A percentile compares a stretch with the other conserved stretches of the same genome.
Conservation (phyloP, 2,888 invertebrate species). For the Drosophila silvestris region DNA sequence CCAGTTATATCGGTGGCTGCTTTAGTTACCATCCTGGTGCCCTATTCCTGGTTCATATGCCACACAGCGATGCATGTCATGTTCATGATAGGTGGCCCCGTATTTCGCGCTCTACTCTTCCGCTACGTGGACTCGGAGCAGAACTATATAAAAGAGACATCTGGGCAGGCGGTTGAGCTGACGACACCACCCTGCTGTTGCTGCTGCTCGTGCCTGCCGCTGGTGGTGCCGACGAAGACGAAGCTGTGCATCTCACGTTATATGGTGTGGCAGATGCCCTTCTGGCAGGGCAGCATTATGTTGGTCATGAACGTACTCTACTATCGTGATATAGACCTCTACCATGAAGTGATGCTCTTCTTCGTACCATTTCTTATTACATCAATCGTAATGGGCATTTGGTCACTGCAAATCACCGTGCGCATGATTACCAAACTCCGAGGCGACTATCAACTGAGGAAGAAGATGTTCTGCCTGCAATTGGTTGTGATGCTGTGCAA, state of each 20-base stretch:
- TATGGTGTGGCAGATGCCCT: slow-evolving; percentile 84
- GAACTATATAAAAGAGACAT: slow-evolving; percentile 84
- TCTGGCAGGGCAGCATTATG: slow-evolving; percentile 83
- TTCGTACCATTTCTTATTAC: slow-evolving; percentile 82
- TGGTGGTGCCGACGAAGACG: slow-evolving; percentile 73
- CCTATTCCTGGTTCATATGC: slow-evolving; percentile 82
- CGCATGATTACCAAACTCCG: slow-evolving; percentile 79
- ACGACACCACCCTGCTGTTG: slow-evolving; percentile 83
- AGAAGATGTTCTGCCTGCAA: slow-evolving; percentile 83
- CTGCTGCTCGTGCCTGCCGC: slow-evolving; percentile 79
- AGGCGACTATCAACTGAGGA: slow-evolving; percentile 80
- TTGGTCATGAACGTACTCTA: slow-evolving; percentile 82
- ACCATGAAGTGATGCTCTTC: slow-evolving; percentile 73
- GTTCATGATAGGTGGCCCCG: slow-evolving; percentile 81
- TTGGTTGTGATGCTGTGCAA: slow-evolving; percentile 83
- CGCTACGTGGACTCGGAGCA: slow-evolving; percentile 83
- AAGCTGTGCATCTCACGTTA: slow-evolving; percentile 79
- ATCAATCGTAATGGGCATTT: slow-evolving; percentile 83
- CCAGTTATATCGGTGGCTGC: slow-evolving; percentile 82
- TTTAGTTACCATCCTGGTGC: slow-evolving; percentile 80
- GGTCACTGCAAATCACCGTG: slow-evolving; percentile 83
- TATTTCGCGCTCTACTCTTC: slow-evolving; percentile 82
- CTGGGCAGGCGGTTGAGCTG: slow-evolving; percentile 82
- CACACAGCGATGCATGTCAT: slow-evolving; percentile 84
- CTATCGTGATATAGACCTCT: slow-evolving; percentile 74